These are phyloP conservation scores for Nematopogon swammerdamellus DNA, from an alignment of 2,888 invertebrate genomes.

Conservation along the genomic window DNA sequence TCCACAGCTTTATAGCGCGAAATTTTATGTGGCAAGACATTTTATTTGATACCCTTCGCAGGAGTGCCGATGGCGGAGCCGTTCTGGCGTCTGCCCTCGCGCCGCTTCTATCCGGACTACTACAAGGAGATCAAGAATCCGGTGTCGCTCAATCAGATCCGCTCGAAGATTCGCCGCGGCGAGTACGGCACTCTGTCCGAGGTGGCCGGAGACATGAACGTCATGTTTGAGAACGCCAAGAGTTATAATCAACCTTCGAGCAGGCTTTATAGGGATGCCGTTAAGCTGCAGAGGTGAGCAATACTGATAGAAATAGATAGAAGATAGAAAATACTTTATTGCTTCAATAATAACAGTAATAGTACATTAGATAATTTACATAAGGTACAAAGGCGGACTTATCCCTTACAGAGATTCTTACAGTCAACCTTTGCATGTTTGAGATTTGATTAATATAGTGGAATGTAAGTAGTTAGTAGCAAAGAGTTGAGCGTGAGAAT, in stretches of 20 bases:
- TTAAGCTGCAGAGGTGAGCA: constrained; percentile 72
- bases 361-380: too few species aligned
- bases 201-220: constrained; percentile 89
- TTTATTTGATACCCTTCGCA: constrained; percentile 19
- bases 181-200: constrained; percentile 83
- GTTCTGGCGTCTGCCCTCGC: constrained; percentile 90
- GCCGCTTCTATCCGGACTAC: constrained; percentile 92
- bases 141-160: constrained; percentile 89
- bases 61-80: constrained; percentile 88
- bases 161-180: constrained; percentile 76
- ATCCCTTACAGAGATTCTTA: too few species aligned
- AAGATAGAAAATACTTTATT: too few species aligned
- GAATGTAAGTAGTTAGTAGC: too few species aligned
- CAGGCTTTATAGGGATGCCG: constrained; percentile 77
- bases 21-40: too few species aligned
- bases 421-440: too few species aligned
- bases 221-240: constrained; percentile 96
- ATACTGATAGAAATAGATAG: too few species aligned
- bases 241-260: constrained; percentile 81
- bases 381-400: too few species aligned
- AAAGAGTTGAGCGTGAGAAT: too few species aligned
- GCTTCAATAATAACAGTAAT: too few species aligned
- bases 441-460: too few species aligned
- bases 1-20: too few species aligned
- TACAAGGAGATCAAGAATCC: constrained; percentile 96